Percentiles rank a stretch among this genome's conserved stretches.
Evolutionary conservation across 2,888 invertebrate species (phyloP).

Genomic region (Prosopocoilus inquinatus): DNA sequence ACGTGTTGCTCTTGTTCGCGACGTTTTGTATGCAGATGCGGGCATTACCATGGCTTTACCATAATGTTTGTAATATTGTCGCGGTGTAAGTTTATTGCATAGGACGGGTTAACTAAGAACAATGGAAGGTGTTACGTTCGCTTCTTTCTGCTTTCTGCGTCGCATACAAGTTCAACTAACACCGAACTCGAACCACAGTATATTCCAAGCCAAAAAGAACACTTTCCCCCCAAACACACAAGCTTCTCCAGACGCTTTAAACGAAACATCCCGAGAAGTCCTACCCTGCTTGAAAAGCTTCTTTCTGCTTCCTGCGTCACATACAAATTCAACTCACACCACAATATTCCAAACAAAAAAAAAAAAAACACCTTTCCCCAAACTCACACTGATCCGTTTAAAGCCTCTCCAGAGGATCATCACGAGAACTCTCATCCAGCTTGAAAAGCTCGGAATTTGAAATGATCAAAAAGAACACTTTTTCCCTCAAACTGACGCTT

Average conservation of each 20-base stretch:
- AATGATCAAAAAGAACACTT: too few species aligned
- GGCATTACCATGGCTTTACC: conserved; percentile 38
- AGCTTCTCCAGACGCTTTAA: too few species aligned
- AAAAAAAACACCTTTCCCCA: too few species aligned
- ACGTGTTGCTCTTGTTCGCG: conserved; percentile 27
- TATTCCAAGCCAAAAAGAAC: too few species aligned
- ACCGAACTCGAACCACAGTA: neutral
- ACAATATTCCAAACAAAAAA: too few species aligned
- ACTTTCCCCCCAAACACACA: too few species aligned
- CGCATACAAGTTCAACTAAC: neutral
- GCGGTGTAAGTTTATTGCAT: conserved; percentile 32
- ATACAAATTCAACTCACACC: neutral
- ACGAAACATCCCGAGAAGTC: too few species aligned
- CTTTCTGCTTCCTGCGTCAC: conserved; percentile 3
- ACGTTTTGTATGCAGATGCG: conserved; percentile 43
- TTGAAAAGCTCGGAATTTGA: too few species aligned
- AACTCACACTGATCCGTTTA: too few species aligned
- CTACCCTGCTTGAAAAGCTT: neutral
- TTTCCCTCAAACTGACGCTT: too few species aligned
- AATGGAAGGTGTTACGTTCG: conserved; percentile 42
- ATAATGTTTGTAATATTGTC: conserved; percentile 44
- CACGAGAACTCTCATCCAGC: too few species aligned
- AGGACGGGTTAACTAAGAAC: conserved; percentile 30
- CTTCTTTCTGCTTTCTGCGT: conserved; percentile 10
- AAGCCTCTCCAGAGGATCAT: too few species aligned